Base-by-base conservation (phyloP, 1,140 invertebrate species). In the Achatina immaculata region DNA sequence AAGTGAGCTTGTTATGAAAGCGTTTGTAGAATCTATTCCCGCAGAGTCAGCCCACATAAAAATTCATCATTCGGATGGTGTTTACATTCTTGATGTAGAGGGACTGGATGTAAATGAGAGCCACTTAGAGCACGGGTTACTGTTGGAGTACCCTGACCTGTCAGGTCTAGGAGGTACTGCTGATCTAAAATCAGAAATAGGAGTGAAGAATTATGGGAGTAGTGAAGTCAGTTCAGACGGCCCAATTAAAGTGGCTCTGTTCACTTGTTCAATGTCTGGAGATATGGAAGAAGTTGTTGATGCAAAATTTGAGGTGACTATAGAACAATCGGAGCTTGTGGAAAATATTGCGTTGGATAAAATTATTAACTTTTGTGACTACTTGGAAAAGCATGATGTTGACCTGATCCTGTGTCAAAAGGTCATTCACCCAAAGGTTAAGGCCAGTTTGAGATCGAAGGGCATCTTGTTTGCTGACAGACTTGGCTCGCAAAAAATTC, bases 401-500 rank as follows among this genome's bases (percentile, higher is more conserved):
- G 84, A 82, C 24, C 28, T 86, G 38, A 65, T 87, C 16, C 73
- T 87, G 34, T 87, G 86, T 81, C 86, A 87, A 81, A 85, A 85
- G 73, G 86, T 87, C 7, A 81, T 87, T 42, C 86, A 87, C 65
- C 86, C 86, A 48, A 65, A 81, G 28, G 31, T 87, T n/a, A 86
- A 86, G 75, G 28, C 55, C 34, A 42, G 66, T 24, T 69, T 87
- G 40, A 55, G 66, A 95, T 86, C 96, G 94, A 85, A 95, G 92
- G 88, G 96, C 94, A 86, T 96, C 91, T 86, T 96, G 94, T 85
- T 96, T 93, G 74, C 96, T 95, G 81, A 93, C 92, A 88, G 93
- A 42, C 75, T 86, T 24, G 87, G 85, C 43, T 42, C 77, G 3
- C 77, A 83, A 51, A 78, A 77, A 11, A 62, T 85, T 14, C 72